phyloP scores from a whole-genome alignment of 2,888 invertebrate genomes.

The Machimus atricapillus region DNA sequence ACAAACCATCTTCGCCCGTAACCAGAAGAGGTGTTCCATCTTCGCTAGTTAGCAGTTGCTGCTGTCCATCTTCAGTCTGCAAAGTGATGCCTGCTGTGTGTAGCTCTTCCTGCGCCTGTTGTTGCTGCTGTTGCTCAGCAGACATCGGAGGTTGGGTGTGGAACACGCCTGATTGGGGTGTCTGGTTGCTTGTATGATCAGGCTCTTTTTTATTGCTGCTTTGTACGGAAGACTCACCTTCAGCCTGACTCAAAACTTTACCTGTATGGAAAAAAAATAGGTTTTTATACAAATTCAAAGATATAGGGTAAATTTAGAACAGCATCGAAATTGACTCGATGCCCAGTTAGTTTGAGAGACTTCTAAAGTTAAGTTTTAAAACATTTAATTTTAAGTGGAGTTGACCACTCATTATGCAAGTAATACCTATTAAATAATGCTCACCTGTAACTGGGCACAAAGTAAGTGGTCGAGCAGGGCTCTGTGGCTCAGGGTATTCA shows the following conservation, averaged over 20 bases:
- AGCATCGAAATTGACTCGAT: too few species aligned
- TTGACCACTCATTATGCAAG: too few species aligned
- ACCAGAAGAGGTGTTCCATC: conserved; percentile 78
- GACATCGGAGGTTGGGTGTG: conserved; percentile 52
- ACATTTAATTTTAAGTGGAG: too few species aligned
- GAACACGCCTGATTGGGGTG: conserved; percentile 49
- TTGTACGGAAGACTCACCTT: conserved; percentile 64
- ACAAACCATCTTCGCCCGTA: conserved; percentile 77
- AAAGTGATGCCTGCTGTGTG: conserved; percentile 47
- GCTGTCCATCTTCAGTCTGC: conserved; percentile 65
- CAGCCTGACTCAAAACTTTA: conserved; percentile 67
- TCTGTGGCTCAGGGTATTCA: conserved; percentile 71
- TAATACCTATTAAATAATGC: neutral
- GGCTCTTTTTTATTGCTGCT: neutral
- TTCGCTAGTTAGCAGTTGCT: conserved; percentile 63
- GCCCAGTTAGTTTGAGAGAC: too few species aligned
- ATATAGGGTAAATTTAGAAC: too few species aligned
- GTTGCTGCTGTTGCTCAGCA: conserved; percentile 54
- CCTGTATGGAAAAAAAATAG: conserved; percentile 39
- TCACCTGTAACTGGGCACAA: conserved; percentile 73
- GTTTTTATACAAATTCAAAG: neutral
- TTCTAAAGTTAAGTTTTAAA: too few species aligned
- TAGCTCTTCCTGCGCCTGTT: conserved; percentile 50
- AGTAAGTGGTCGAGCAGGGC: conserved; percentile 73
- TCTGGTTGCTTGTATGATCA: neutral